These are phyloP conservation scores for Drosophila arawakana DNA, from an alignment of 1,140 invertebrate species.

Conservation along the genomic window DNA sequence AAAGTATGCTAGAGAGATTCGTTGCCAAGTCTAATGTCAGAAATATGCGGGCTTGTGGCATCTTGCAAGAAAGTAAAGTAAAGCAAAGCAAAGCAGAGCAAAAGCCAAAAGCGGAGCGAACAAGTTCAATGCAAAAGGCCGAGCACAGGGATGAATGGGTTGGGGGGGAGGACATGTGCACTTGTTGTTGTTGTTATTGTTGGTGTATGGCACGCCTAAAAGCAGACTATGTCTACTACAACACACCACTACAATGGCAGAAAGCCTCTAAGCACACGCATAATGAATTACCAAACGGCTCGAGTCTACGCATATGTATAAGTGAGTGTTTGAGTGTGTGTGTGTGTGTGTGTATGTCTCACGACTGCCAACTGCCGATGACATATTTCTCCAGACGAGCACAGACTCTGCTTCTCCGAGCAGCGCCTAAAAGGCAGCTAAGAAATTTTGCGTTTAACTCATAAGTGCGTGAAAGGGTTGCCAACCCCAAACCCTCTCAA, in stretches of 20 bases:
- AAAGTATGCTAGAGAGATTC: conserved; percentile 26
- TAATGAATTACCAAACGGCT: conserved; percentile 76
- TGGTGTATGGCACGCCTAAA: conserved; percentile 66
- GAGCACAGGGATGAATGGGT: not conserved
- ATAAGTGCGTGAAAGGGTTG: conserved; percentile 83
- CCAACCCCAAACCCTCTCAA: conserved; percentile 34
- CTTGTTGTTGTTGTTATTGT: conserved; percentile 42
- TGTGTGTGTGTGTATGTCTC: conserved; percentile 17
- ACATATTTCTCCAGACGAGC: conserved; percentile 79
- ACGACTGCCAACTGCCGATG: conserved; percentile 73
- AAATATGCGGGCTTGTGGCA: conserved; percentile 75
- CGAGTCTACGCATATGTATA: conserved; percentile 20
- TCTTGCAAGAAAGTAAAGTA: conserved; percentile 53
- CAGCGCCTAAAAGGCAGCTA: conserved; percentile 80
- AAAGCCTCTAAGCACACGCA: conserved; percentile 80
- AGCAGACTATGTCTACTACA: conserved; percentile 55
- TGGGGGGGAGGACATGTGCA: conserved; percentile 5
- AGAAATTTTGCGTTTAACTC: conserved; percentile 83
- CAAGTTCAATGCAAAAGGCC: conserved; percentile 59
- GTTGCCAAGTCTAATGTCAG: conserved; percentile 49
- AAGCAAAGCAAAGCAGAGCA: conserved; percentile 43
- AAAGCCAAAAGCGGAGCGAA: conserved; percentile 36
- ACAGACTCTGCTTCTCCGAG: conserved; percentile 8
- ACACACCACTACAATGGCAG: conserved; percentile 63
- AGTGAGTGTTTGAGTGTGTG: conserved; percentile 6